Percentiles rank a stretch among this genome's conserved stretches.
These are phyloP conservation scores for Shargacucullia verbasci DNA, from an alignment of 2,888 invertebrate genomes.

Conservation along the genomic window DNA sequence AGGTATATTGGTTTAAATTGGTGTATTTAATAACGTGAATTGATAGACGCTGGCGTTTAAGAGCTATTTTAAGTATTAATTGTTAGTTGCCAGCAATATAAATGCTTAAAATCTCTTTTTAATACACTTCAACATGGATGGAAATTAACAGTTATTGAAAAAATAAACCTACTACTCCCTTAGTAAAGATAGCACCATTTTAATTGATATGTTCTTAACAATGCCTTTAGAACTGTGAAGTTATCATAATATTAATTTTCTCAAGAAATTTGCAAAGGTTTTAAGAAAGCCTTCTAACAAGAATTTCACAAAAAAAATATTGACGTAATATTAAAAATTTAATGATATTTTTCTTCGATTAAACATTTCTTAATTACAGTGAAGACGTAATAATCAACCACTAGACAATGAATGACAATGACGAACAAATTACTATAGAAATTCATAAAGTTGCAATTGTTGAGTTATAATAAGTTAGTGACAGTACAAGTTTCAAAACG, in stretches of 20 bases:
- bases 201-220: too few species aligned
- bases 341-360: slow-evolving; percentile 14
- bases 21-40: too few species aligned
- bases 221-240: too few species aligned
- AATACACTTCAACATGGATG: neutral
- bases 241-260: neutral
- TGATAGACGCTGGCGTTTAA: neutral
- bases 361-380: slow-evolving; percentile 1
- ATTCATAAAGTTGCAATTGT: slow-evolving; percentile 5
- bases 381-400: neutral
- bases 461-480: slow-evolving; percentile 14
- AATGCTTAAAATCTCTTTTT: neutral
- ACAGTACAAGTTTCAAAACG: slow-evolving; percentile 27
- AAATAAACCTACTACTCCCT: neutral
- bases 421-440: neutral
- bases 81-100: neutral
- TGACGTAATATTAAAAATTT: neutral
- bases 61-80: neutral
- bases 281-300: neutral
- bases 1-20: too few species aligned
- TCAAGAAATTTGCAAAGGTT: neutral
- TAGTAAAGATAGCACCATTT: too few species aligned
- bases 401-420: slow-evolving; percentile 3
- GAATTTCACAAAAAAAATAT: neutral
- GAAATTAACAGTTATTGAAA: neutral